Evolutionary conservation across 2,888 invertebrate genomes (phyloP).

Genomic region (Meandrusa payeni): DNA sequence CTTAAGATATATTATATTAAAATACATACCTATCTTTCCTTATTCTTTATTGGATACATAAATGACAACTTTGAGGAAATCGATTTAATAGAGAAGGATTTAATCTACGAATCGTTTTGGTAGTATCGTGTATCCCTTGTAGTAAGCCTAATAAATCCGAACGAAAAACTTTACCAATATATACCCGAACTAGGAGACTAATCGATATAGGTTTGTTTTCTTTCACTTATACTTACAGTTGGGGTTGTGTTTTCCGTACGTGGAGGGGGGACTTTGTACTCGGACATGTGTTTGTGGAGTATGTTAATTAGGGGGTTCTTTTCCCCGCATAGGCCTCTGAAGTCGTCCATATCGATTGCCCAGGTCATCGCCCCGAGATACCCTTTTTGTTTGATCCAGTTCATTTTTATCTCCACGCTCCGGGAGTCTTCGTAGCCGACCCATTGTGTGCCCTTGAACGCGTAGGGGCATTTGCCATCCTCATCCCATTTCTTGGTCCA

Average conservation of each 20-base stretch:
- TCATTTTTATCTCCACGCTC: constrained; percentile 94
- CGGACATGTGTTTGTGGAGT: constrained; percentile 86
- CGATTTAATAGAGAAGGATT: too few species aligned
- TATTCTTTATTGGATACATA: too few species aligned
- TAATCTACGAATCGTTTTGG: too few species aligned
- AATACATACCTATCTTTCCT: too few species aligned
- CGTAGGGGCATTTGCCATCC: constrained; percentile 90
- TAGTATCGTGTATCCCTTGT: too few species aligned
- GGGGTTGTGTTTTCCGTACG: constrained; percentile 82
- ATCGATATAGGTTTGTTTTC: constrained; percentile 15
- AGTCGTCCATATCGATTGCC: constrained; percentile 97
- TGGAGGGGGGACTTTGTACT: constrained; percentile 85
- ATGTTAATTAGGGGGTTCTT: constrained; percentile 88
- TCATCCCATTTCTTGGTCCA: constrained; percentile 94
- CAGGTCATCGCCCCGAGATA: constrained; percentile 93
- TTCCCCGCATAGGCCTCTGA: constrained; percentile 89
- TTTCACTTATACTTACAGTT: constrained; percentile 74
- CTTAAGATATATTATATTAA: too few species aligned
- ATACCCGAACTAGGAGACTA: constrained; percentile 8
- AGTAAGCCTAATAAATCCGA: constrained; percentile 15
- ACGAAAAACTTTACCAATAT: constrained; percentile 5
- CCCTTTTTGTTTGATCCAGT: constrained; percentile 90
- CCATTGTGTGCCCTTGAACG: constrained; percentile 94
- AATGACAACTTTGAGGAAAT: too few species aligned
- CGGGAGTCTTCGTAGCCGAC: constrained; percentile 92